Percentiles rank a stretch among this genome's conserved stretches.
phyloP scores from a whole-genome alignment of 2,797 vertebrate genomes.

The Coracias cyanogaster region DNA sequence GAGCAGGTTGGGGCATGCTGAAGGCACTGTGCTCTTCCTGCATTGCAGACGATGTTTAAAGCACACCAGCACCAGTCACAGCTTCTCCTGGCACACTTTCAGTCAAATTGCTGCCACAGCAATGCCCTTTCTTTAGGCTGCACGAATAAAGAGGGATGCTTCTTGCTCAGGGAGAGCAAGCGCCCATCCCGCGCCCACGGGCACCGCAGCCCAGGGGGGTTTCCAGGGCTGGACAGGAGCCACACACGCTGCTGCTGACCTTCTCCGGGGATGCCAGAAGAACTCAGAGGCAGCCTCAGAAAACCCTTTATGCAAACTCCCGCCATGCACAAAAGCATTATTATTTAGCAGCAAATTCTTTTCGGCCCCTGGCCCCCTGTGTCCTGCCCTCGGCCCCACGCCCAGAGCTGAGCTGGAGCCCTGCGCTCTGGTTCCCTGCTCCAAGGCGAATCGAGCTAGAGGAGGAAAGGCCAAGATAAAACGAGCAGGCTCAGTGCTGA shows the following conservation, averaged over 20 bases:
- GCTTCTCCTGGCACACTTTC: background rate
- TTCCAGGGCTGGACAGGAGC: background rate
- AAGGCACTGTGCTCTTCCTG: rapidly evolving
- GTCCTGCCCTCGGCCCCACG: background rate
- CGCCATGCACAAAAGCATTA: background rate
- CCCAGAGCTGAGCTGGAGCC: background rate
- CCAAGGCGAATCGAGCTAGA: background rate
- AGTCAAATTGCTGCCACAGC: background rate
- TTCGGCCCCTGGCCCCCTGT: rapidly evolving
- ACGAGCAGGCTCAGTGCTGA: background rate
- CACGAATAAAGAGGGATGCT: rapidly evolving
- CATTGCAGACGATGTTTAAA: background rate
- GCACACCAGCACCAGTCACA: background rate
- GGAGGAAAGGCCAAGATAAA: background rate
- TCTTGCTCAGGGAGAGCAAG: background rate
- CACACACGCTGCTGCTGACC: rapidly evolving
- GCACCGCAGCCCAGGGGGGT: background rate
- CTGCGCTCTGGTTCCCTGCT: rapidly evolving
- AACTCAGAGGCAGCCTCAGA: background rate
- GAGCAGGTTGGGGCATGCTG: background rate
- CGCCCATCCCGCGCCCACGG: rapidly evolving
- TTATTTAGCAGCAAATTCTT: background rate
- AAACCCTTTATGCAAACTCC: background rate
- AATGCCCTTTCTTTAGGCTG: background rate
- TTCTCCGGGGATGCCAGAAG: background rate